Conservation (phyloP, 2,888 invertebrate species). For the Eristalinus aeneus region DNA sequence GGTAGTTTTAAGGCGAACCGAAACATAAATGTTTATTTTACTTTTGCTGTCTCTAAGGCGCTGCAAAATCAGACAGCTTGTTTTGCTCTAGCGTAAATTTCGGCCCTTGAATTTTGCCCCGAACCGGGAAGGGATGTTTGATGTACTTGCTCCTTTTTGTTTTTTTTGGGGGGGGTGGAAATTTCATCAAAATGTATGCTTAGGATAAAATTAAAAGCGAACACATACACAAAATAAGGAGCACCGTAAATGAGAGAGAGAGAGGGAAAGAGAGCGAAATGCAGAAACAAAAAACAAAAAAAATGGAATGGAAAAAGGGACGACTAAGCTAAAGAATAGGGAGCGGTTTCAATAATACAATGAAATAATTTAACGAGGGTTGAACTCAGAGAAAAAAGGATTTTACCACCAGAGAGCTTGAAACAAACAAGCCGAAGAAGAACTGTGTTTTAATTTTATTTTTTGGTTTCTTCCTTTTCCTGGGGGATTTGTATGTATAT, state of each 20-base stretch:
- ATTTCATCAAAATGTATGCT: constrained; percentile 26
- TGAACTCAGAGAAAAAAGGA: constrained; percentile 6
- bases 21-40: neutral
- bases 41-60: constrained; percentile 9
- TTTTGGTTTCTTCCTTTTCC: neutral
- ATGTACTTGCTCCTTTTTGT: neutral
- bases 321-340: constrained; percentile 28
- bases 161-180: constrained; percentile 34
- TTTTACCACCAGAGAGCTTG: neutral
- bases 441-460: neutral
- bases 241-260: too few relatives aligned
- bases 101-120: neutral
- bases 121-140: neutral
- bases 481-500: neutral
- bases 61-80: constrained; percentile 10
- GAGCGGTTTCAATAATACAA: constrained; percentile 42
- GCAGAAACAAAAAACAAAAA: neutral
- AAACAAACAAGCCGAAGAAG: neutral
- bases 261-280: too few relatives aligned
- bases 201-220: constrained; percentile 25
- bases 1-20: constrained; percentile 9
- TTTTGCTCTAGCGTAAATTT: neutral
- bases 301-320: neutral
- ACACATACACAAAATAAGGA: neutral
- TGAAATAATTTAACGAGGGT: constrained; percentile 31